Percentiles rank a stretch among this genome's conserved stretches.
phyloP scores from a whole-genome alignment of 1,140 invertebrate species.

The Ceratina calcarata region DNA sequence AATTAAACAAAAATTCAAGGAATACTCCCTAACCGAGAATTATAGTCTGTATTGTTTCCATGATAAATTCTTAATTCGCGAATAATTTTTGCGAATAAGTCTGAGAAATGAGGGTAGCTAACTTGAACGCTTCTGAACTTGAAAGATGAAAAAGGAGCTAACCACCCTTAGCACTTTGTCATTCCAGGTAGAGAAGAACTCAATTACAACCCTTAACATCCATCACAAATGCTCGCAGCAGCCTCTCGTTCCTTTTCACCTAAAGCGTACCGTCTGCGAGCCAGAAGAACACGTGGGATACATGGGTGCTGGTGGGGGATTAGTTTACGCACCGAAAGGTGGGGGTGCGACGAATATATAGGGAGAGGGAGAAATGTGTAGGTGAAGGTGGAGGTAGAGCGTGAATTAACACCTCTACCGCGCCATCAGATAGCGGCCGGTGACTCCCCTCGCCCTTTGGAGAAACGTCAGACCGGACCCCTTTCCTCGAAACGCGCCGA shows the following conservation, averaged over 20 bases:
- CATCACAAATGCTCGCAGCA: slow-evolving; percentile 5
- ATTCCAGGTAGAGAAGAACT: slow-evolving; percentile 5
- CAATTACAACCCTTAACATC: slow-evolving; percentile 33
- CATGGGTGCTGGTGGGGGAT: neutral
- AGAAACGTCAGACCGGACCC: slow-evolving; percentile 53
- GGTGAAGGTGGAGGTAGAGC: slow-evolving; percentile 64
- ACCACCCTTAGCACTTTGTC: neutral
- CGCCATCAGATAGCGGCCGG: slow-evolving; percentile 74
- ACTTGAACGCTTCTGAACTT: neutral
- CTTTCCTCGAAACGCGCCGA: slow-evolving; percentile 52
- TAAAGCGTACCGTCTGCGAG: neutral
- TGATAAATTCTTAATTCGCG: neutral
- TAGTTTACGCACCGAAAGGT: neutral
- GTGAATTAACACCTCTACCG: slow-evolving; percentile 79
- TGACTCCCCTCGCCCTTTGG: slow-evolving; percentile 36
- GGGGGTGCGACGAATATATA: slow-evolving; percentile 28
- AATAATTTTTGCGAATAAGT: too few relatives aligned
- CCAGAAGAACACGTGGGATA: neutral
- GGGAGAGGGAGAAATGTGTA: slow-evolving; percentile 49
- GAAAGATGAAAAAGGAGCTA: neutral
- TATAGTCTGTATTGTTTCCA: neutral
- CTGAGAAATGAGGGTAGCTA: too few relatives aligned
- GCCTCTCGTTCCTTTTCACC: neutral
- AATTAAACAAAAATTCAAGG: too few relatives aligned
- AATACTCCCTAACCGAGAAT: neutral